phyloP scores from a whole-genome alignment of 2,797 vertebrate genomes.

The Leuciscus waleckii region DNA sequence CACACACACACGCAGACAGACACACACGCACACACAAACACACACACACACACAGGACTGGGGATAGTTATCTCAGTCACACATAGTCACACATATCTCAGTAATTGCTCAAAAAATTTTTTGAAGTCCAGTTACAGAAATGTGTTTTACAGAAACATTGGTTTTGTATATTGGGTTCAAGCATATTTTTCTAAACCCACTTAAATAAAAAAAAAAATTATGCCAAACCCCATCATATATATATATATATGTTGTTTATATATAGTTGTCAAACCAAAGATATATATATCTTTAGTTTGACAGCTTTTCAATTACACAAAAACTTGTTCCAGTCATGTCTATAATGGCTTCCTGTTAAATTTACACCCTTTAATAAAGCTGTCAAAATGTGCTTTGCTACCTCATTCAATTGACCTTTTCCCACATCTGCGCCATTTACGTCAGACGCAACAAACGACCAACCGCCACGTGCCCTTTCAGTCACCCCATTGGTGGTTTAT shows the following conservation, averaged over 20 bases:
- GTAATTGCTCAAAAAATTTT: too few species aligned
- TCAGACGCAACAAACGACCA: background rate
- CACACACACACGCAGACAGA: background rate
- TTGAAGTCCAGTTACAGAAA: too few species aligned
- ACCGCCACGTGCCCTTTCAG: conserved; percentile 1
- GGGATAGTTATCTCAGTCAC: too few species aligned
- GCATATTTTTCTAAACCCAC: too few species aligned
- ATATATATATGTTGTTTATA: background rate
- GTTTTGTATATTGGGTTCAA: background rate
- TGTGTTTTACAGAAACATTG: too few species aligned
- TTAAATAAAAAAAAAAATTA: too few species aligned
- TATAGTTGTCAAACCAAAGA: background rate
- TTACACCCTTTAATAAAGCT: conserved; percentile 36
- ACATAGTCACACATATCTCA: background rate
- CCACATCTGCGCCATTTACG: conserved; percentile 15
- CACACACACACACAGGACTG: too few species aligned
- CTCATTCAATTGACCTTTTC: conserved; percentile 41
- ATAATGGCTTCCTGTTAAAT: conserved; percentile 18
- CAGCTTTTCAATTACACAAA: conserved; percentile 19
- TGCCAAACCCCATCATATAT: too few species aligned
- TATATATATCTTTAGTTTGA: background rate
- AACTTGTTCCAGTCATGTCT: background rate
- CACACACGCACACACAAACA: background rate
- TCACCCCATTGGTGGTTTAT: conserved; percentile 7
- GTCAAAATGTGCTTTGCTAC: conserved; percentile 27